Evolutionary conservation across 1,140 invertebrate species (phyloP), one percentile per base, ranked within the genome.

Genomic region (Eulimnadia texana): DNA sequence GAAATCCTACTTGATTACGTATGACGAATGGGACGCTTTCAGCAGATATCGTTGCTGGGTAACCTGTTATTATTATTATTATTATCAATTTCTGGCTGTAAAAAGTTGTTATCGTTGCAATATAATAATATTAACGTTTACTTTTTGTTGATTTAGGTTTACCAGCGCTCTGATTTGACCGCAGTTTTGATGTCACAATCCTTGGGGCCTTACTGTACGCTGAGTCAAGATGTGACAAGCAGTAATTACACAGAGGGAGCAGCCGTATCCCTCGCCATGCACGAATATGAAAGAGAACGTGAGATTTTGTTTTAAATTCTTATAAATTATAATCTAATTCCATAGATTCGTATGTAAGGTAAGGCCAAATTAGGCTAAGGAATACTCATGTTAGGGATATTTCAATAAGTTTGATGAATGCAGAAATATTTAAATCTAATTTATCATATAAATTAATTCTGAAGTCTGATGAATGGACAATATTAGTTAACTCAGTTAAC

Each of bases 1-100:
- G 0, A 93, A 90, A 72, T 98, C 93, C 0, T 98, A 97, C 76
- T 73, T 98, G 1, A 91, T 98, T 63, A 98, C 95, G 0, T 97
- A 90, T 71, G 93, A 98, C 72, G 90, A 93, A 70, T 77, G 96
- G 64, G 94, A 98, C 79, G 88, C 94, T 0, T 89, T 92, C 66
- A 95, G 91, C 16, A 91, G 86, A 73, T 98, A 96, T 72, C 81
- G 93, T 67, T 98, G 94, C 72, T 98, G 94, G 94, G 93, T 82
- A 68, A 27, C 47, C 25, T 24, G 23, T 22, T 61, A 13, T 28
- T 3, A 59, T n/a, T 59, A 10, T 65, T 49, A 42, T 23, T 52
- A 55, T 47, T 19, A 10, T 19, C 10, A 54, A 24, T 25, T 10
- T 27, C 9, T 27, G 20, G 50, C n/a, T 22, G 33, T 64, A 60